Evolutionary conservation across 35 echinoderm and acorn worm genomes (phyloP).

Genomic region (Apostichopus japonicus): DNA sequence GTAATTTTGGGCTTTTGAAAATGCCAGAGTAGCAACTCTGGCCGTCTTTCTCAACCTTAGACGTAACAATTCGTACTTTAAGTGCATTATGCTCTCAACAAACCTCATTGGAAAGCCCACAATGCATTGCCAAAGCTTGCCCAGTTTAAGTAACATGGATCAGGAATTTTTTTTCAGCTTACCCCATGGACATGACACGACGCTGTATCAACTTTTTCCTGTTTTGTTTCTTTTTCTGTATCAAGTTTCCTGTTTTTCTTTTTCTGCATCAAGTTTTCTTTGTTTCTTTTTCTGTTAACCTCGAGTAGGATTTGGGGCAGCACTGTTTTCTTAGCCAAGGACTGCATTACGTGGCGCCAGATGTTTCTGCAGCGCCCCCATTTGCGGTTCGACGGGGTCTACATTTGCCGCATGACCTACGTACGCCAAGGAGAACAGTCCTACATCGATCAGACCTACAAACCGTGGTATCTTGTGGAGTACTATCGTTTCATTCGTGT

Average conservation of each 20-base stretch:
- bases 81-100: too few species aligned
- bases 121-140: too few species aligned
- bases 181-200: too few species aligned
- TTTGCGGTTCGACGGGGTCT: constrained; percentile 80
- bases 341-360: constrained; percentile 73
- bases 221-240: not conserved
- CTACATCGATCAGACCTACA: constrained; percentile 71
- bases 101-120: too few species aligned
- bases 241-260: not conserved
- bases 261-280: not conserved
- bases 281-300: not conserved
- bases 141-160: too few species aligned
- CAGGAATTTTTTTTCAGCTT: too few species aligned
- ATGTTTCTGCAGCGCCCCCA: constrained; percentile 89
- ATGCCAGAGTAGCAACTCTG: too few species aligned
- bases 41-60: too few species aligned
- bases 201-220: too few species aligned
- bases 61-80: too few species aligned
- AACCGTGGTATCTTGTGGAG: constrained; percentile 84
- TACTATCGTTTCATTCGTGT: constrained; percentile 87
- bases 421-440: constrained; percentile 80
- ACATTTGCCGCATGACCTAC: constrained; percentile 85
- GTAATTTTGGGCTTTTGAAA: too few species aligned
- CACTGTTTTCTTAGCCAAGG: constrained; percentile 66
- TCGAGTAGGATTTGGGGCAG: constrained; percentile 77